Conservation (phyloP, 2,888 invertebrate species). For the Platycheirus rosarum region DNA sequence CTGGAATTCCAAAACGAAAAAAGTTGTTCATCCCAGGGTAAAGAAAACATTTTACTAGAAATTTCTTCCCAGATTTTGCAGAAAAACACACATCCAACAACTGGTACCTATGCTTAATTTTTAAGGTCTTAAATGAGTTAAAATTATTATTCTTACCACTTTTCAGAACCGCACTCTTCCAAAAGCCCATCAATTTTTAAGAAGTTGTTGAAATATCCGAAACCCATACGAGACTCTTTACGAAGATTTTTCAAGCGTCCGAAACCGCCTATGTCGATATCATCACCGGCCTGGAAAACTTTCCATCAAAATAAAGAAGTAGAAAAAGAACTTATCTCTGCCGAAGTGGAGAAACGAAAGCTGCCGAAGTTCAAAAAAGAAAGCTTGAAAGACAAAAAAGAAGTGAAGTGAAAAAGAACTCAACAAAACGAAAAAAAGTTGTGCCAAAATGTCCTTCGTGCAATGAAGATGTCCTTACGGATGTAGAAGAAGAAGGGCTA, state of each 20-base stretch:
- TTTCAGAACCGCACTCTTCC: background rate
- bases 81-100: background rate
- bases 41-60: background rate
- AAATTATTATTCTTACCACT: background rate
- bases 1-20: background rate
- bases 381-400: no score
- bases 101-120: background rate
- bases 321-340: background rate
- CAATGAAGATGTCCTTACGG: constrained; percentile 1
- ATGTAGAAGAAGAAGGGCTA: constrained; percentile 1
- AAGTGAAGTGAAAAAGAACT: no score
- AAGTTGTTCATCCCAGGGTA: background rate
- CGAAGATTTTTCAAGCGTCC: no score
- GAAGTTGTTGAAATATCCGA: constrained; percentile 7
- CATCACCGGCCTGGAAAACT: no score
- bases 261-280: no score
- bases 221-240: constrained; percentile 17
- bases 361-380: background rate
- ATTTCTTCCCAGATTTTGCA: background rate
- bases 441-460: constrained; percentile 4
- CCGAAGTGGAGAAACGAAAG: constrained; percentile 10
- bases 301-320: constrained; percentile 27
- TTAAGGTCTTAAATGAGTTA: constrained; percentile 9
- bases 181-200: constrained; percentile 3
- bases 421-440: no score